Base-by-base conservation (phyloP, 1,140 invertebrate species). In the Carcinoscorpius rotundicauda region DNA sequence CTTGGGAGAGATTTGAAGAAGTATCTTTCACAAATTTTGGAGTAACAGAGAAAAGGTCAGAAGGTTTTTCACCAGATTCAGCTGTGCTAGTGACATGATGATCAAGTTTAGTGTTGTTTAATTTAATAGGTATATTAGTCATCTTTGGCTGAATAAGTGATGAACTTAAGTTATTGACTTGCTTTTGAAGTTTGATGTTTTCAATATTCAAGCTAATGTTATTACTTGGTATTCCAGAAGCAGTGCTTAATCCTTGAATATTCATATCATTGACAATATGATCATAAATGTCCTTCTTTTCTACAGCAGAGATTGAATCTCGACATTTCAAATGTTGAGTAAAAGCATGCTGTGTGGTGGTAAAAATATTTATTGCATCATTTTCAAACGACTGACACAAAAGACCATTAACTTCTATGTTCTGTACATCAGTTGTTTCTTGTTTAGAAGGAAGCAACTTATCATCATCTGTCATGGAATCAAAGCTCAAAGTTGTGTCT, bases 1-100 rank as follows among this genome's bases (percentile, higher is more conserved):
- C 88, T 59, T 87, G 90, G 1, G 91, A 94, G 69, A 89, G 89
- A 73, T 87, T 88, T 29, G 29, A 29, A 0, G 91, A 90, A 0
- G 91, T 96, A n/a, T 89, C 92, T 79, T 88, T 87, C 66, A 81
- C 77, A 6, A 55, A 48, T 4, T 4, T 55, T 6, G 11, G 4
- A 5, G 4, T 2, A 11, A 52, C 8, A 29, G 6, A 5, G 10
- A 6, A 10, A 8, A 49, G 58, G 49, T 51, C 8, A 11, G 6
- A 5, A 50, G 8, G 6, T 5, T 60, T 59, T 48, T 49, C 57
- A 11, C 51, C 49, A 6, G 48, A 10, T 50, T 8, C 53, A 8
- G 53, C 6, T 8, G n/a, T 55, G 6, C 53, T n/a, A n/a, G 55
- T 52, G 5, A 56, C 49, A 6, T 49, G 5, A 52, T 48, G 10